Base-by-base conservation (phyloP, 92 coral and sea anemone species). In the Phenganax stokvisi region DNA sequence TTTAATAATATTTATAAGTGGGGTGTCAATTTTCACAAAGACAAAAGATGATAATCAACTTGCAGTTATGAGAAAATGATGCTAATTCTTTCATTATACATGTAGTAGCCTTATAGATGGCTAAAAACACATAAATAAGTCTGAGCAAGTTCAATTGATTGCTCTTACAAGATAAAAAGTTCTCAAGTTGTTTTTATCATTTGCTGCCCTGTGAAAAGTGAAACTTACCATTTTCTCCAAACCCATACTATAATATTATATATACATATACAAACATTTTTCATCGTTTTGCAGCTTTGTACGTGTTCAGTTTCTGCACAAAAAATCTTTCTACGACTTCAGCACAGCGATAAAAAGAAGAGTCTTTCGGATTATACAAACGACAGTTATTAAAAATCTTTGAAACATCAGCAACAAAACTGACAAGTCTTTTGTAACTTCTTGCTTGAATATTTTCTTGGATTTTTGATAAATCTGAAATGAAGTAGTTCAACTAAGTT, bases 261-360 rank as follows among this genome's bases (percentile, higher is more conserved):
- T 20, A 25, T 1, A 13, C 3, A 13, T 59, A 13, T 55, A 7
- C 13, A 11, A 9, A 51, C 7, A 59, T 73, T 52, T 13, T 62
- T 64, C 60, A 64, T 0, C 55, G 82, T 72, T 88, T 87, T 82
- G 85, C 85, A 57, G 71, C 85, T 80, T 92, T 92, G 90, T 90
- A 92, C 2, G 92, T 91, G 27, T 93, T 89, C 29, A 94, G 90
- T 81, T 92, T 94, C 74, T 94, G 97, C 12, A 94, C 98, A 54
- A 94, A 94, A 75, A 94, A 91, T 71, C 92, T 88, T 73, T 94
- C 98, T 84, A 94, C 79, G 47, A 94, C 98, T 83, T 94, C 98
- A 62, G 98, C 98, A 80, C 98, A 94, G 86, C 98, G 97, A 80
- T 94, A 94, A 77, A 92, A 94, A 2, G 98, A 91, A 6, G 98